These are phyloP conservation scores for Elachura formosa DNA, from an alignment of 2,113 vertebrate genomes.

Conservation along the genomic window DNA sequence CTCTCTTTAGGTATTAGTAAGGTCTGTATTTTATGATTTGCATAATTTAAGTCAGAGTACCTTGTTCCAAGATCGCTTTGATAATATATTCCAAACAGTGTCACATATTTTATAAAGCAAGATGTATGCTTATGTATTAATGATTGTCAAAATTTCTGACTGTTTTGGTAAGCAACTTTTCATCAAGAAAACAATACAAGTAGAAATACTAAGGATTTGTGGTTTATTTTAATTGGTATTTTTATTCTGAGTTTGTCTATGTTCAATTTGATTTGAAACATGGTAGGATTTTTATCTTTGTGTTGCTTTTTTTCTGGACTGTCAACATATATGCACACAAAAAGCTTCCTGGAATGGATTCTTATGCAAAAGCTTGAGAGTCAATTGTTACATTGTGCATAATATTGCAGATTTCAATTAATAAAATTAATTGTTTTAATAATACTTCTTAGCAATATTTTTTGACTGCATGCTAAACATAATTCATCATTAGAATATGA, in stretches of 20 bases:
- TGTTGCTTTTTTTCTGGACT: background rate
- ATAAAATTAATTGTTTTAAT: background rate
- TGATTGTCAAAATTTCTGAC: slow-evolving; percentile 30
- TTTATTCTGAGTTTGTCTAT: background rate
- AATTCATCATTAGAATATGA: background rate
- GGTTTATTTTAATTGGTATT: background rate
- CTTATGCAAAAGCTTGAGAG: background rate
- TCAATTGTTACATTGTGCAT: background rate
- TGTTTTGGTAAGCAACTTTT: slow-evolving; percentile 26
- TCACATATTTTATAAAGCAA: slow-evolving; percentile 37
- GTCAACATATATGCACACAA: background rate
- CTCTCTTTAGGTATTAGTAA: background rate
- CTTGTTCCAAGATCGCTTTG: slow-evolving; percentile 43
- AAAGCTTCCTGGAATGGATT: background rate
- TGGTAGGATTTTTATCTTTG: background rate
- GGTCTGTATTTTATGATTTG: slow-evolving; percentile 12
- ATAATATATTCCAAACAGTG: slow-evolving; percentile 25
- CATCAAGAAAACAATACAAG: background rate
- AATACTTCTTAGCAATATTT: background rate
- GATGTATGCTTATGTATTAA: slow-evolving; percentile 39
- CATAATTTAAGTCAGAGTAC: slow-evolving; percentile 3
- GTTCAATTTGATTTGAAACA: background rate
- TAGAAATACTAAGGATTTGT: background rate
- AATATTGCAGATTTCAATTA: background rate
- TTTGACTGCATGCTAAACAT: background rate